These are phyloP conservation scores for Luperina nickerlii DNA, from an alignment of 2,888 invertebrate species.

Conservation along the genomic window DNA sequence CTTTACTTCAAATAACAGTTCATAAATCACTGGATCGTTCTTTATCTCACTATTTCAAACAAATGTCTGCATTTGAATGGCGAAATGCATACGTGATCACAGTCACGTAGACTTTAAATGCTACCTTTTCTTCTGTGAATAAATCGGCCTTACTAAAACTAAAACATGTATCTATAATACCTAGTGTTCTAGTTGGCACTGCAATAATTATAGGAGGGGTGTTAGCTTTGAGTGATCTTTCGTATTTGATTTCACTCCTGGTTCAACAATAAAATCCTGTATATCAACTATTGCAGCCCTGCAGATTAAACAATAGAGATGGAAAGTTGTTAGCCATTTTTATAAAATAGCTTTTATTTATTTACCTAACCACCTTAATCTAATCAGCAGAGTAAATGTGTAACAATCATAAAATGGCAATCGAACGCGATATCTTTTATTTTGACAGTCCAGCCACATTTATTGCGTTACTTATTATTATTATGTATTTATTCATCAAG, in stretches of 20 bases:
- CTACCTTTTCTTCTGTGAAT: slow-evolving; percentile 13
- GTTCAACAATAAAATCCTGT: neutral
- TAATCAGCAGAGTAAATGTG: too few species aligned
- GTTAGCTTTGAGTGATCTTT: slow-evolving; percentile 1
- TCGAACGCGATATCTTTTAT: too few species aligned
- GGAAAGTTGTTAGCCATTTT: neutral
- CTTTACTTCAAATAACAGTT: slow-evolving; percentile 26
- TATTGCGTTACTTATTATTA: too few species aligned
- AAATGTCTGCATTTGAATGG: slow-evolving; percentile 31
- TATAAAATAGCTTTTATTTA: neutral
- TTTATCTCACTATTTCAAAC: slow-evolving; percentile 38
- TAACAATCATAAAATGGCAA: too few species aligned
- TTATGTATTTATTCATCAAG: too few species aligned
- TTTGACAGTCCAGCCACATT: too few species aligned
- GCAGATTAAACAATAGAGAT: neutral
- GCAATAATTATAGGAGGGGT: too few species aligned
- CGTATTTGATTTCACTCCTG: neutral
- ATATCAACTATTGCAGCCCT: neutral
- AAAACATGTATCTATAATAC: neutral
- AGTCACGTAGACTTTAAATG: slow-evolving; percentile 33
- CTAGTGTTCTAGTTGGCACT: slow-evolving; percentile 7
- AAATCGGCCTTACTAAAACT: neutral
- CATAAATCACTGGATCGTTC: slow-evolving; percentile 45
- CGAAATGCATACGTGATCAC: slow-evolving; percentile 12
- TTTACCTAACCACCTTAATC: neutral